These are phyloP conservation scores for Tonatia bakeri DNA, from an alignment of 2,113 vertebrate genomes.

Conservation along the genomic window DNA sequence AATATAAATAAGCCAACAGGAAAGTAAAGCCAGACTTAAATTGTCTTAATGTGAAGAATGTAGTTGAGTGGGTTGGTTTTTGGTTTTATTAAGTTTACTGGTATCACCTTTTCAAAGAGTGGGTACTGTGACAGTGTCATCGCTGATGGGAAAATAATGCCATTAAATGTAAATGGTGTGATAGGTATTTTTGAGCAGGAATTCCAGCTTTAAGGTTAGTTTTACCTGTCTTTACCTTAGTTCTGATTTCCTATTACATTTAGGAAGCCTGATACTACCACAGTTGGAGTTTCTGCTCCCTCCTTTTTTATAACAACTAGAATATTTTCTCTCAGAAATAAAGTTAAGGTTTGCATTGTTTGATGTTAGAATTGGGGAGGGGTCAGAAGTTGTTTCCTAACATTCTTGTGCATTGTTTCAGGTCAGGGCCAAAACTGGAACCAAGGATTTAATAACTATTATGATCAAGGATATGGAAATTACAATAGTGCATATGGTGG, in stretches of 20 bases:
- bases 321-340: not conserved
- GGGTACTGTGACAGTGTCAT: not conserved
- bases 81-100: not conserved
- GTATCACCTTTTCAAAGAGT: not conserved
- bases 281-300: not conserved
- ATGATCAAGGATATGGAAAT: constrained; percentile 91
- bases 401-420: constrained; percentile 74
- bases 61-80: not conserved
- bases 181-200: not conserved
- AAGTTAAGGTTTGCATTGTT: not conserved
- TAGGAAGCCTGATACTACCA: not conserved
- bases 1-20: not conserved
- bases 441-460: constrained; percentile 91
- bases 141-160: not conserved
- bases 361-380: not conserved
- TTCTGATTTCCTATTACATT: not conserved
- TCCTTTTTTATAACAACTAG: not conserved
- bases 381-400: constrained; percentile 61
- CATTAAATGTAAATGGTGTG: not conserved
- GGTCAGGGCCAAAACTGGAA: constrained; percentile 91
- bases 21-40: not conserved
- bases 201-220: not conserved
- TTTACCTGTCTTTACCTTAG: not conserved
- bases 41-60: not conserved
- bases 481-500: constrained; percentile 89